Evolutionary conservation across 2,113 vertebrate species (phyloP).

Genomic region (Phoxinus phoxinus): DNA sequence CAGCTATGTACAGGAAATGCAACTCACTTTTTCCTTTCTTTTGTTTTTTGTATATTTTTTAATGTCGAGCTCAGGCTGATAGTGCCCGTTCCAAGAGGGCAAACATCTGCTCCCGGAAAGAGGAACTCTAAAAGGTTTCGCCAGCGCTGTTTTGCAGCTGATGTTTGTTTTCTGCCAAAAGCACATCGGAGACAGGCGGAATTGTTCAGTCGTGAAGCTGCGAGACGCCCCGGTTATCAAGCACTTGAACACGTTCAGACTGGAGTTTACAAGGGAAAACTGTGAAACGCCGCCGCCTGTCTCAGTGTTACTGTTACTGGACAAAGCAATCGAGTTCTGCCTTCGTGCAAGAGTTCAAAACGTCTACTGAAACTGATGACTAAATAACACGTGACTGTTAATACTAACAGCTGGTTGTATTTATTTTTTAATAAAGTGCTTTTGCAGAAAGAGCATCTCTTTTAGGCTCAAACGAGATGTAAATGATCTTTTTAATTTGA

Average conservation of each 20-base stretch:
- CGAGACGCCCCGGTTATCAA: slow-evolving; percentile 37
- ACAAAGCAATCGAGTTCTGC: slow-evolving; percentile 81
- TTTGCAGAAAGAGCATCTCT: slow-evolving; percentile 81
- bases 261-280: slow-evolving; percentile 86
- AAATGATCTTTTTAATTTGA: slow-evolving; percentile 86
- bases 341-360: slow-evolving; percentile 82
- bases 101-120: slow-evolving; percentile 71
- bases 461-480: slow-evolving; percentile 72
- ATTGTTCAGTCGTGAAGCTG: slow-evolving; percentile 60
- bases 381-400: slow-evolving; percentile 96
- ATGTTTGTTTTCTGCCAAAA: slow-evolving; percentile 76
- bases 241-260: slow-evolving; percentile 74
- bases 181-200: slow-evolving; percentile 78
- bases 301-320: slow-evolving; percentile 89
- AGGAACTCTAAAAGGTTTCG: slow-evolving; percentile 62
- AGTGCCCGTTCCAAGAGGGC: slow-evolving; percentile 74
- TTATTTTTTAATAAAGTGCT: slow-evolving; percentile 94
- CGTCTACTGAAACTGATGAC: slow-evolving; percentile 90
- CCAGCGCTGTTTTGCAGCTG: slow-evolving; percentile 41
- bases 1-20: slow-evolving; percentile 82
- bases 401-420: slow-evolving; percentile 96
- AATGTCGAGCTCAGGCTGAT: slow-evolving; percentile 78
- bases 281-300: slow-evolving; percentile 86
- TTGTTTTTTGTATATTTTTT: slow-evolving; percentile 66
- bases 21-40: slow-evolving; percentile 69